These are phyloP conservation scores for Plotosus lineatus DNA, from an alignment of 2,113 vertebrate genomes.

Conservation along the genomic window DNA sequence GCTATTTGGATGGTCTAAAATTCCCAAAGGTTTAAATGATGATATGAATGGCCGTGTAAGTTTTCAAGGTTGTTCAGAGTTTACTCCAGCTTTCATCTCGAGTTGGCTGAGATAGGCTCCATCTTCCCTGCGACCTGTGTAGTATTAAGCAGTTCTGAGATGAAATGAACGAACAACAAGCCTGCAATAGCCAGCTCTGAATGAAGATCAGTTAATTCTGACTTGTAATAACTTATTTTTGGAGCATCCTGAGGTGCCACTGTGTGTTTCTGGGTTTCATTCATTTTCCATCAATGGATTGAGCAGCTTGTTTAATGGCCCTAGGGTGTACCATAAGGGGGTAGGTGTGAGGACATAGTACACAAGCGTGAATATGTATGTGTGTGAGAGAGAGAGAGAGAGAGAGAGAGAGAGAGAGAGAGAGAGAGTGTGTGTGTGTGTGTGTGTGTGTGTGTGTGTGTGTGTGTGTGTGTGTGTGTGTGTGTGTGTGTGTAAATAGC, in stretches of 20 bases:
- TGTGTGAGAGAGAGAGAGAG: no score
- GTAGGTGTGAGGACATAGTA: background rate
- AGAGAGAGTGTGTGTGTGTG: background rate
- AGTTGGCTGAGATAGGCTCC: no score
- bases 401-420: no score
- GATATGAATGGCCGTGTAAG: no score
- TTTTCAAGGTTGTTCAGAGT: no score
- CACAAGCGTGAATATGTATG: background rate
- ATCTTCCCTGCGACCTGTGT: no score
- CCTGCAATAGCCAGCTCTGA: background rate
- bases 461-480: constrained; percentile 13
- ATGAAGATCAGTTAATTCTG: background rate
- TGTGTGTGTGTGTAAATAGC: background rate
- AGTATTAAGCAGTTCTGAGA: no score
- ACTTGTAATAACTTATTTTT: background rate
- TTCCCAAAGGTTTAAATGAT: no score
- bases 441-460: constrained; percentile 14
- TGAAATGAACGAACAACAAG: background rate
- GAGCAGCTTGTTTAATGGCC: background rate
- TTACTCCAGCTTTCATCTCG: no score
- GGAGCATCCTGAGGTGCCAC: background rate
- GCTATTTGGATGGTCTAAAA: no score
- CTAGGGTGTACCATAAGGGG: background rate
- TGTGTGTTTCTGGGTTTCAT: background rate
- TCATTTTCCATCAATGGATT: background rate